Base-by-base conservation (phyloP, 2,113 vertebrate species). In the Apaloderma vittatum region DNA sequence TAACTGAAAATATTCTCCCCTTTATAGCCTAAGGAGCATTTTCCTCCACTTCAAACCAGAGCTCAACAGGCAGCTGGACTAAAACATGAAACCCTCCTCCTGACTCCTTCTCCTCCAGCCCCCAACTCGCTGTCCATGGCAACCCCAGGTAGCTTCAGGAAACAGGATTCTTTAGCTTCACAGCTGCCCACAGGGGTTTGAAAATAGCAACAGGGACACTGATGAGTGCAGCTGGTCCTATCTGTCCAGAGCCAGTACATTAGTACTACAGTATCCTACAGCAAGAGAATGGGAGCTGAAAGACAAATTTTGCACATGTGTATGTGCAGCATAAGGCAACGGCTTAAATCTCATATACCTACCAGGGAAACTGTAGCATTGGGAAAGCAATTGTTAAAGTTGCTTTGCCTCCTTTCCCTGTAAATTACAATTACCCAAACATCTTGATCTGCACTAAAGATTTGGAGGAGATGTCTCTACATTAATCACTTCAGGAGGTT, bases 201-300 rank as follows among this genome's bases (percentile, higher is more conserved):
- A 79, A 97, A 97, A 92, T 10, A 94, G 87, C 70, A 95, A 30
- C 86, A 86, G 46, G 45, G 71, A 66, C 86, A 79, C 15, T 43
- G 30, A 26, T 43, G 61, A 86, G 59, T 67, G 88, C 91, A 97
- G 88, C 81, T 97, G 85, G 46, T 17, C 72, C 86, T 36, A 81
- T 65, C 85, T 57, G 43, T 61, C 71, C 80, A 79, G 24, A 81
- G 16, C n/a, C 32, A 40, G 16, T 2, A 78, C 20, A 48, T 27
- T 37, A 66, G 45, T 27, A 65, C 32, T 14, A 29, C 2, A 3
- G 9, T 9, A 26, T 17, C 12, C 59, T 32, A 63, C n/a, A 87
- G 22, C n/a, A 68, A 40, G 62, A 73, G 36, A 57, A 18, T 4
- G 3, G 63, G n/a, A 83, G 9, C 57, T 29, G 8, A 11, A 48